Evolutionary conservation across 2,113 vertebrate genomes (phyloP).

Genomic region (Engraulis encrasicolus): DNA sequence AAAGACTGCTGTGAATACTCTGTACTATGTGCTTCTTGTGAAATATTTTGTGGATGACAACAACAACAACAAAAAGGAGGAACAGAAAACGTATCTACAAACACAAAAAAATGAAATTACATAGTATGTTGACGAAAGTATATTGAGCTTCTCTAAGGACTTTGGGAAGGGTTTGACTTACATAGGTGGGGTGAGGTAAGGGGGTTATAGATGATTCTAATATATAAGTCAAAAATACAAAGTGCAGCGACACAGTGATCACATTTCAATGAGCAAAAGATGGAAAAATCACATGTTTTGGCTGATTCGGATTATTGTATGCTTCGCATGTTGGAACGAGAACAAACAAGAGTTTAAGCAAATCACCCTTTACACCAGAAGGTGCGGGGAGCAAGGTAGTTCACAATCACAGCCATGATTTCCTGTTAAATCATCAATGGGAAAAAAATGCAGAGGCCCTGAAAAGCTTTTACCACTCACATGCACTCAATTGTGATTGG

Average conservation of each 20-base stretch:
- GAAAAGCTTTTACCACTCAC: background rate
- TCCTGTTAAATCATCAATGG: background rate
- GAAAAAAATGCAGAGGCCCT: background rate
- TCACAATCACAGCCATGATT: background rate
- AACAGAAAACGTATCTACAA: background rate
- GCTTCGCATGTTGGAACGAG: constrained; percentile 48
- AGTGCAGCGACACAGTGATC: constrained; percentile 58
- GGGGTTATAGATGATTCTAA: constrained; percentile 39
- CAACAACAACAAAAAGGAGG: background rate
- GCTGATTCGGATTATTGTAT: constrained; percentile 35
- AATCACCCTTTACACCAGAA: constrained; percentile 63
- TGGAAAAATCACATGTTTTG: constrained; percentile 33
- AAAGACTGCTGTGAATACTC: constrained; percentile 56
- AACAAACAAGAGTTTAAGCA: constrained; percentile 53
- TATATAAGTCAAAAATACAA: constrained; percentile 17
- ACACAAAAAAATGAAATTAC: constrained; percentile 8
- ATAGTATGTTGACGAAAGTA: constrained; percentile 28
- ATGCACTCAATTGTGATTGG: background rate
- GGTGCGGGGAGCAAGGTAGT: background rate
- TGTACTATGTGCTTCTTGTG: constrained; percentile 58
- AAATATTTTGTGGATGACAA: constrained; percentile 45
- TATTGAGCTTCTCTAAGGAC: constrained; percentile 14
- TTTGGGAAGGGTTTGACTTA: background rate
- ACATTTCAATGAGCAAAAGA: constrained; percentile 41
- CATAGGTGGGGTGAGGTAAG: constrained; percentile 13